A percentile compares a stretch with the other conserved stretches of the same genome.
Evolutionary conservation across 2,113 vertebrate species (phyloP).

Genomic region (Phrynocephalus versicolor): DNA sequence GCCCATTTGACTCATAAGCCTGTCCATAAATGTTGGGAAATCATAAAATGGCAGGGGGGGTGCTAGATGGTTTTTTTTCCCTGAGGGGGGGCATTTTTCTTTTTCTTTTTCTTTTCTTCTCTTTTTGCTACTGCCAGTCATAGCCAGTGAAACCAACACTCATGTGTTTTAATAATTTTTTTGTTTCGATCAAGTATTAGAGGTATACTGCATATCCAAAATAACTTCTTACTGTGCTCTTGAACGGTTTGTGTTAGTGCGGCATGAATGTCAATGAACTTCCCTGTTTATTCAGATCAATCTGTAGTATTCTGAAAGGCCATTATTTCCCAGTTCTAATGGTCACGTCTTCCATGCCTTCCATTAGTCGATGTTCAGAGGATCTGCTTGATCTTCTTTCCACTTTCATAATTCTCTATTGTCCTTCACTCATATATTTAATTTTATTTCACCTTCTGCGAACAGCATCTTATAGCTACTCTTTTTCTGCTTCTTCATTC

Average conservation of each 20-base stretch:
- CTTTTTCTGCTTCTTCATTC: neutral
- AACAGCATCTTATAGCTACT: neutral
- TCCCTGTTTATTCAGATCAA: neutral
- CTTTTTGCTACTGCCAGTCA: neutral
- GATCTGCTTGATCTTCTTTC: neutral
- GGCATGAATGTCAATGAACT: neutral
- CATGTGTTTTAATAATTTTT: neutral
- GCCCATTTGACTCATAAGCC: no score
- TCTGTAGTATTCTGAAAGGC: no score
- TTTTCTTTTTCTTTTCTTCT: no score
- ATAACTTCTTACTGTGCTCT: no score
- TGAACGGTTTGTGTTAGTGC: neutral
- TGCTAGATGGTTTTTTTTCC: no score
- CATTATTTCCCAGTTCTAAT: no score
- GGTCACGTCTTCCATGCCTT: neutral
- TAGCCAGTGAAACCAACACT: neutral
- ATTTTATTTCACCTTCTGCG: neutral
- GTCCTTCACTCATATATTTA: neutral
- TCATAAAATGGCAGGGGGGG: neutral
- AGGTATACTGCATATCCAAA: no score
- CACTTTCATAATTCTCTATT: no score
- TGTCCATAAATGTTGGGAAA: neutral
- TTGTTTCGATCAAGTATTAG: neutral
- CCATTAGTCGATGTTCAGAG: neutral
- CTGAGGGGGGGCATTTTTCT: neutral